Evolutionary conservation across 2,797 vertebrate species (phyloP).

Genomic region (Lithobates sylvaticus): DNA sequence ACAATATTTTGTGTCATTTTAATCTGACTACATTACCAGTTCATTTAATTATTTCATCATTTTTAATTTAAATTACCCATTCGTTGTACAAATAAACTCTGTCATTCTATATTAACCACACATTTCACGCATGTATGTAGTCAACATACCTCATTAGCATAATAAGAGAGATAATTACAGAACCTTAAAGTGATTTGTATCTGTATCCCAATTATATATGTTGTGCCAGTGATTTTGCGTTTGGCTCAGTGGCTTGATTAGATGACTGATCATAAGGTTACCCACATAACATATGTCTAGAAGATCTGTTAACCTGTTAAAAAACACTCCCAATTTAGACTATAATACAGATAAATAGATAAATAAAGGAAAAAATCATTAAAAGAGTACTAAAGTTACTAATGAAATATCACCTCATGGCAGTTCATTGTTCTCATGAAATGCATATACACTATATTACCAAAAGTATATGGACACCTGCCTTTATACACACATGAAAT

Average conservation of each 20-base stretch:
- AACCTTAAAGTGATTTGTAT: conserved; percentile 25
- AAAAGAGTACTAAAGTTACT: not conserved
- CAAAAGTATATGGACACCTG: no score
- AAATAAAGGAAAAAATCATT: conserved; percentile 9
- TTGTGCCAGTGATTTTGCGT: conserved; percentile 30
- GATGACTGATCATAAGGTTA: conserved; percentile 36
- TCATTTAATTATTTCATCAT: conserved; percentile 3
- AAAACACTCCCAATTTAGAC: conserved; percentile 18
- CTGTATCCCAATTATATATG: conserved; percentile 30
- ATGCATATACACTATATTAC: not conserved
- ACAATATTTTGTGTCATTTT: not conserved
- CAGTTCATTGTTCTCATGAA: not conserved
- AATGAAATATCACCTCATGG: not conserved
- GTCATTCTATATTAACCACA: not conserved
- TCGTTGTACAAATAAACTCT: not conserved
- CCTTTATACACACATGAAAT: no score
- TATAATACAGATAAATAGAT: not conserved
- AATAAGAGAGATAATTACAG: conserved; percentile 24
- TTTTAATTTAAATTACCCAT: not conserved
- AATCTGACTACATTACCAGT: not conserved
- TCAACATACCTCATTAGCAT: conserved; percentile 9
- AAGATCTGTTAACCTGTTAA: conserved; percentile 20
- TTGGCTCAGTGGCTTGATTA: conserved; percentile 28
- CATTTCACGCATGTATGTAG: not conserved
- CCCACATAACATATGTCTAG: conserved; percentile 26